phyloP scores from a whole-genome alignment of 2,797 vertebrate genomes.

The Acipenser transmontanus region DNA sequence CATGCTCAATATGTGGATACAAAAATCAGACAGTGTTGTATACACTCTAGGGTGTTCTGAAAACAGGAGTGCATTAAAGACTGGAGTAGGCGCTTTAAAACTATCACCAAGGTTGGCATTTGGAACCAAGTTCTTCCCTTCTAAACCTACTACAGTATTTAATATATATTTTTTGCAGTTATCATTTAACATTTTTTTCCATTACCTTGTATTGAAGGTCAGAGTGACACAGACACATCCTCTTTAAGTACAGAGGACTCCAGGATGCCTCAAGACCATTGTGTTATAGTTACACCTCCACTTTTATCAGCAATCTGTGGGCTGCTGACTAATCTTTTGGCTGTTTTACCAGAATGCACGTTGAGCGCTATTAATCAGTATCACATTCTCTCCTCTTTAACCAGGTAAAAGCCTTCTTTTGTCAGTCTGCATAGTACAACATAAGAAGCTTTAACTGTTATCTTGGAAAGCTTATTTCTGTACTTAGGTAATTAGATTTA shows the following conservation, averaged over 20 bases:
- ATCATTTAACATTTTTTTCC: no score
- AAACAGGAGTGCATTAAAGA: no score
- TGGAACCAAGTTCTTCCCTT: no score
- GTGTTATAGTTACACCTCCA: conserved; percentile 72
- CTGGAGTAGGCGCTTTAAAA: no score
- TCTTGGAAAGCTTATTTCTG: background rate
- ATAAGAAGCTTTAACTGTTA: background rate
- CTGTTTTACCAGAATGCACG: conserved; percentile 71
- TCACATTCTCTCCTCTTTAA: conserved; percentile 63
- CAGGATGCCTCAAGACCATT: conserved; percentile 41
- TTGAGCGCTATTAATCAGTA: conserved; percentile 59
- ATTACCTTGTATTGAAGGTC: conserved; percentile 52
- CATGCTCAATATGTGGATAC: no score
- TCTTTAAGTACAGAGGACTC: conserved; percentile 59
- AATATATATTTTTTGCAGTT: background rate
- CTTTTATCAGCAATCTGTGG: conserved; percentile 78
- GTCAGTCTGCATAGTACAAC: background rate
- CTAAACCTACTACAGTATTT: background rate
- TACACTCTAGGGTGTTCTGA: no score
- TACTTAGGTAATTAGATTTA: background rate
- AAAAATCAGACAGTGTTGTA: no score
- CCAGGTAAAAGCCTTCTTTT: conserved; percentile 59
- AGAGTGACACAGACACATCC: conserved; percentile 65
- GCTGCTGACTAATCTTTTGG: conserved; percentile 78
- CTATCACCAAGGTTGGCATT: no score